Percentiles rank a stretch among this genome's conserved stretches.
Evolutionary conservation across 2,888 invertebrate species (phyloP).

Genomic region (Lithophane ornitopus): DNA sequence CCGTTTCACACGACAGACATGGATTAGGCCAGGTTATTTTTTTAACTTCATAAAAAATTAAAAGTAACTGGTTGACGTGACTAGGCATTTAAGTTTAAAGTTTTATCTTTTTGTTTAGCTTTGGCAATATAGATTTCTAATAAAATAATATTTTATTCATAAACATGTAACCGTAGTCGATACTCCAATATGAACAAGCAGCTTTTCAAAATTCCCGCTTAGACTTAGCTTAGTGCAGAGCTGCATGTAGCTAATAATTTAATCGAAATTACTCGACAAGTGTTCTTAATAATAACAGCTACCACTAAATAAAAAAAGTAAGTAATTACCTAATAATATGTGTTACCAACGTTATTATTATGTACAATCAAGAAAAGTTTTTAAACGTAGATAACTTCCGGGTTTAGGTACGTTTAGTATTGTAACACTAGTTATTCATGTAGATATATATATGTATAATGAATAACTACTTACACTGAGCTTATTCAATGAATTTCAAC

Average conservation of each 20-base stretch:
- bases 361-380: neutral
- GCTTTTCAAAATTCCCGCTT: neutral
- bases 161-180: neutral
- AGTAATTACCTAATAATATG: neutral
- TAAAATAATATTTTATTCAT: slow-evolving; percentile 18
- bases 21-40: slow-evolving; percentile 45
- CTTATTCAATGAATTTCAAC: slow-evolving; percentile 6
- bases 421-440: neutral
- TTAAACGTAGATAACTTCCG: neutral
- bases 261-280: slow-evolving; percentile 12
- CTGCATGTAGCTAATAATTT: neutral
- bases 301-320: slow-evolving; percentile 24
- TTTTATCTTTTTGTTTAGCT: slow-evolving; percentile 44
- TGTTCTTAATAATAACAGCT: slow-evolving; percentile 22
- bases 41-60: slow-evolving; percentile 23
- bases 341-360: slow-evolving; percentile 16
- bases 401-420: slow-evolving; percentile 2
- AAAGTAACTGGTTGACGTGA: slow-evolving; percentile 67
- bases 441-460: neutral
- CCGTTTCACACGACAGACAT: slow-evolving; percentile 55
- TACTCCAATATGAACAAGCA: neutral
- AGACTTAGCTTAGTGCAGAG: neutral
- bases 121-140: slow-evolving; percentile 53
- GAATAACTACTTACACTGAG: neutral
- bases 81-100: slow-evolving; percentile 65